Evolutionary conservation across 2,888 invertebrate species (phyloP), one percentile per base, ranked within the genome.

Genomic region (Drosophila robusta): DNA sequence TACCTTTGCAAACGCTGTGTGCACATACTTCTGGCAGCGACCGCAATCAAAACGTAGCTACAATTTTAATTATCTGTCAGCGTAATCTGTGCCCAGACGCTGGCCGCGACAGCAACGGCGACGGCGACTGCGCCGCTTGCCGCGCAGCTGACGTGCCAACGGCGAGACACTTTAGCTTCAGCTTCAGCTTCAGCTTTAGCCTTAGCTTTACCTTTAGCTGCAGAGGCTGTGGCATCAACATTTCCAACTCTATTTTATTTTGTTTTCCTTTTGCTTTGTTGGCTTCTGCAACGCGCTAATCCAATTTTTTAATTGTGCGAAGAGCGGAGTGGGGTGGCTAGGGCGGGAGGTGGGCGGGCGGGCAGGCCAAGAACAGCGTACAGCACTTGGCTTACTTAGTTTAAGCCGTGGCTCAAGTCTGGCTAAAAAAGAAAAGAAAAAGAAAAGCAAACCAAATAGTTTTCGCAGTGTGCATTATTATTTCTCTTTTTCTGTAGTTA

Each of bases 41-140:
- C 70, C 82, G 83, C 68, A 44, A 42, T 34, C 70, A 64, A 68
- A 75, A 79, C 80, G 78, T 80, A 83, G 83, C 82, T 83, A 83
- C 89, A 80, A 75, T 77, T 85, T 85, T 87, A 85, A 85, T 85
- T 85, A 89, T 85, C 89, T 85, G 87, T 71, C 81, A 79, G 87
- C 85, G 81, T 84, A 84, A 87, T 89, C 89, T 87, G 70, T 88
- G 76, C 70, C 56, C 75, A 65, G 75, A 55, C 71, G 68, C 60
- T 45, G 71, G 26, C 64, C n/a, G 36, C 57, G 42, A 62, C 54
- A 3, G 29, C 52, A 22, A 44, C 58, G 0, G 47, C 60, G 50
- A 49, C 46, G 75, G 58, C 58, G 4, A 56, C 73, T 14, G 78
- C 60, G 51, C 41, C 46, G 78, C 61, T 56, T 2, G 52, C 73